Evolutionary conservation across 2,888 invertebrate species (phyloP).

Genomic region (Mimumesa dahlbomi): DNA sequence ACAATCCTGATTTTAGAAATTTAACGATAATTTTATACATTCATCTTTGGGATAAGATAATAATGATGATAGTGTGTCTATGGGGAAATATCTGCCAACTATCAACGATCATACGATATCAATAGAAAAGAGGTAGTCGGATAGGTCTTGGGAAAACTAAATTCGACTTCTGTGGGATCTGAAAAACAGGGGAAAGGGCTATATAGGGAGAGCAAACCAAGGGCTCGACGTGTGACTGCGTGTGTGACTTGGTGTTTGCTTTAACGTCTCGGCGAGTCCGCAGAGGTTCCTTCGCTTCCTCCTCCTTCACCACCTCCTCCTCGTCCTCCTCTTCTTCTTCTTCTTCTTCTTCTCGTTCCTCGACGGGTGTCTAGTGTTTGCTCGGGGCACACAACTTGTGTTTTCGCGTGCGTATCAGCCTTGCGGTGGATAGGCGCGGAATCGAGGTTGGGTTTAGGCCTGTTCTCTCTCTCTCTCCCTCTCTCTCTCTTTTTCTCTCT

Average conservation of each 20-base stretch:
- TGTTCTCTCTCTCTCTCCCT: slow-evolving; percentile 50
- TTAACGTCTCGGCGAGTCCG: slow-evolving; percentile 77
- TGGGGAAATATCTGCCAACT: too few species aligned
- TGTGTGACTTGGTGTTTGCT: slow-evolving; percentile 77
- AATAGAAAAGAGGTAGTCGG: slow-evolving; percentile 7
- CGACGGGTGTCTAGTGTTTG: slow-evolving; percentile 70
- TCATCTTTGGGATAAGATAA: too few species aligned
- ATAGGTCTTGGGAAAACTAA: not conserved
- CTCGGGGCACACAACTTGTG: slow-evolving; percentile 76
- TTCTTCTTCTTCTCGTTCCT: slow-evolving; percentile 32
- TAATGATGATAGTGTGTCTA: too few species aligned
- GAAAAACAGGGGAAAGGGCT: slow-evolving; percentile 6
- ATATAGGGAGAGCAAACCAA: slow-evolving; percentile 11
- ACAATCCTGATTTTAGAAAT: too few species aligned
- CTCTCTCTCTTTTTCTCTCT: slow-evolving; percentile 49
- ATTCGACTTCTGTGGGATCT: slow-evolving; percentile 8
- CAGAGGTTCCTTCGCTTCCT: slow-evolving; percentile 42
- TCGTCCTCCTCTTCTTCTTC: slow-evolving; percentile 29
- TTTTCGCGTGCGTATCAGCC: slow-evolving; percentile 75
- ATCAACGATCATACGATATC: too few species aligned
- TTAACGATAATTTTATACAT: too few species aligned
- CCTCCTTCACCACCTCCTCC: slow-evolving; percentile 38
- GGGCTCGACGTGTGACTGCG: slow-evolving; percentile 64
- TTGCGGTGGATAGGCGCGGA: slow-evolving; percentile 57
- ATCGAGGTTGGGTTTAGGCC: slow-evolving; percentile 37